Evolutionary conservation across 2,888 invertebrate species (phyloP).

Genomic region (Hedya salicella): DNA sequence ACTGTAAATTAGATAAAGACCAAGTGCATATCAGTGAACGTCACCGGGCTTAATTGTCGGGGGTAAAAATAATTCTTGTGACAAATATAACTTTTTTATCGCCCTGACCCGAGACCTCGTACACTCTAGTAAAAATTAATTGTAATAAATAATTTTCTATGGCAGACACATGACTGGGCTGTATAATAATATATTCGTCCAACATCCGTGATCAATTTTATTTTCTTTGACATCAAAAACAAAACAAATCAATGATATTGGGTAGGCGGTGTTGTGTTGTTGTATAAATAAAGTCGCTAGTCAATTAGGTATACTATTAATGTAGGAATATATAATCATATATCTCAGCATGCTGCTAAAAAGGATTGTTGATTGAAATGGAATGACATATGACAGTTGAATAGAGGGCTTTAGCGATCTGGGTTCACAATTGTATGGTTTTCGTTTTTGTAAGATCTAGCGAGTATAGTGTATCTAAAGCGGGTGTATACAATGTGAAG

Average conservation of each 20-base stretch:
- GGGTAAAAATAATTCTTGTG: slow-evolving; percentile 64
- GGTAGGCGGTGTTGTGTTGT: too few relatives aligned
- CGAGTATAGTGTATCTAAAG: not conserved
- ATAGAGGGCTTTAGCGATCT: too few relatives aligned
- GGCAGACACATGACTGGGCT: not conserved
- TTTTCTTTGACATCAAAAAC: too few relatives aligned
- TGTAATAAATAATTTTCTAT: slow-evolving; percentile 9
- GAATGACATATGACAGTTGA: too few relatives aligned
- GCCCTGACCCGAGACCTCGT: slow-evolving; percentile 48
- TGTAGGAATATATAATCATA: too few relatives aligned
- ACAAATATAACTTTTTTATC: slow-evolving; percentile 60
- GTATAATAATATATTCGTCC: not conserved
- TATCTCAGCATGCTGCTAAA: too few relatives aligned
- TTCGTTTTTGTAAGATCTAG: too few relatives aligned
- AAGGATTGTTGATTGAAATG: too few relatives aligned
- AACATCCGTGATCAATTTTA: not conserved
- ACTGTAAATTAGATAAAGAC: slow-evolving; percentile 44
- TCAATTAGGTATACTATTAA: too few relatives aligned
- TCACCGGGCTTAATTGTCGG: slow-evolving; percentile 53
- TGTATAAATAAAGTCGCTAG: too few relatives aligned
- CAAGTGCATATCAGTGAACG: slow-evolving; percentile 50
- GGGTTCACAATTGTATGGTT: too few relatives aligned
- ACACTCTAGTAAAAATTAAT: slow-evolving; percentile 48
- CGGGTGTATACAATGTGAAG: slow-evolving; percentile 53
- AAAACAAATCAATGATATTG: too few relatives aligned